Conservation (phyloP, 2,888 invertebrate genomes). For the Nymphalis polychloros region DNA sequence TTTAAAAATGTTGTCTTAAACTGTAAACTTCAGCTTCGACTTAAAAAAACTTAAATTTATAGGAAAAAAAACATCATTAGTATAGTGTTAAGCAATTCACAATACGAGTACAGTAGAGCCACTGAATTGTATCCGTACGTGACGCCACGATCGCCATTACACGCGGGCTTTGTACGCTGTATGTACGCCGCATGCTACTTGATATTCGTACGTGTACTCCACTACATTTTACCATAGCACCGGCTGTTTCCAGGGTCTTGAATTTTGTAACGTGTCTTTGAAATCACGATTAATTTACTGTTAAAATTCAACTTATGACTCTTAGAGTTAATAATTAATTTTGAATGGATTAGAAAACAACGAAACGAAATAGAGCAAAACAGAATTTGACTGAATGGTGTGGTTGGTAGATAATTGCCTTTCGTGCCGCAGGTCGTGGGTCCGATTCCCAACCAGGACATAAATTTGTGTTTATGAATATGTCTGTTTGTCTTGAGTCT, state of each 20-base stretch:
- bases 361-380: no score
- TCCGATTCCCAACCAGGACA: no score
- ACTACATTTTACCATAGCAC: slow-evolving; percentile 68
- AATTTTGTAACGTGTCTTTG: slow-evolving; percentile 39
- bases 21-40: no score
- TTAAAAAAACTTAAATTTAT: not conserved
- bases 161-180: slow-evolving; percentile 41
- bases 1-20: no score
- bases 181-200: slow-evolving; percentile 35
- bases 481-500: no score
- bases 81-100: slow-evolving; percentile 37
- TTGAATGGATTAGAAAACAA: no score
- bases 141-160: slow-evolving; percentile 65
- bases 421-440: no score
- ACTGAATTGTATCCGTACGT: slow-evolving; percentile 41
- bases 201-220: slow-evolving; percentile 35
- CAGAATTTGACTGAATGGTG: no score
- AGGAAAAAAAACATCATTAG: slow-evolving; percentile 14
- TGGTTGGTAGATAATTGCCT: no score
- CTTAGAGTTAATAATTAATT: no score
- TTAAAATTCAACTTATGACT: no score
- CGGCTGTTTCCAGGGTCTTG: slow-evolving; percentile 53
- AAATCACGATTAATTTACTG: not conserved
- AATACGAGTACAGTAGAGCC: slow-evolving; percentile 28
- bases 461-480: no score